Evolutionary conservation across 1,140 invertebrate species (phyloP).

Genomic region (Pygmarrhopalites habei): DNA sequence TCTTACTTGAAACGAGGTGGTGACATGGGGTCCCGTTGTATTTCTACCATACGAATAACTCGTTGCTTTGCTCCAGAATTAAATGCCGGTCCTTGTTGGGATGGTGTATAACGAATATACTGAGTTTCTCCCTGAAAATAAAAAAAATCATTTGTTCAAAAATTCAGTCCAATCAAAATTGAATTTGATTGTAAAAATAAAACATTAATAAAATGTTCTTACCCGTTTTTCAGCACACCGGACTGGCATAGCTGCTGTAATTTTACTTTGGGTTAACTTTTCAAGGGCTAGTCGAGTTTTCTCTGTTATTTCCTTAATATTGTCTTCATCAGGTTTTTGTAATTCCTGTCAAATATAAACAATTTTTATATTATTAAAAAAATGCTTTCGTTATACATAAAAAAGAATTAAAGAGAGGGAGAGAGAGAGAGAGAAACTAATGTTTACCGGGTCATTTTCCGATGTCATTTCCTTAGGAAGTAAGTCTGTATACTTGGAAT

Average conservation of each 20-base stretch:
- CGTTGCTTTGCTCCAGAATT: conserved; percentile 97
- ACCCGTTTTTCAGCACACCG: conserved; percentile 75
- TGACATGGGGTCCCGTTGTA: conserved; percentile 95
- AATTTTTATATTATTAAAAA: no score
- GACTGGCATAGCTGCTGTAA: conserved; percentile 88
- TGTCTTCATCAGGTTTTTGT: conserved; percentile 76
- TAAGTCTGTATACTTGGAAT: conserved; percentile 89
- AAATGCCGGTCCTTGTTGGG: conserved; percentile 88
- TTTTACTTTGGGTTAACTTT: conserved; percentile 80
- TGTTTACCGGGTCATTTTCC: conserved; percentile 70
- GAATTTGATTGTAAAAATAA: conserved; percentile 44
- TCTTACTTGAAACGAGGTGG: conserved; percentile 85
- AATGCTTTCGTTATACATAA: no score
- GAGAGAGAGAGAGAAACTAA: not conserved
- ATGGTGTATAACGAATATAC: conserved; percentile 95
- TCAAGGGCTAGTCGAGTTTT: conserved; percentile 73
- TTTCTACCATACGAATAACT: conserved; percentile 93
- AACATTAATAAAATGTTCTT: conserved; percentile 40
- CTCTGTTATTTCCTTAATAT: conserved; percentile 78
- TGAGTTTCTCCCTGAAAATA: conserved; percentile 69
- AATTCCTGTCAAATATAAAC: conserved; percentile 47
- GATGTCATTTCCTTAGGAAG: conserved; percentile 85
- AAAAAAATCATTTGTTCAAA: conserved; percentile 10
- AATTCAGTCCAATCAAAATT: not conserved
- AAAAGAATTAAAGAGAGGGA: no score